Evolutionary conservation across 2,113 vertebrate genomes (phyloP).

Genomic region (Orthochromis malagaraziensis): DNA sequence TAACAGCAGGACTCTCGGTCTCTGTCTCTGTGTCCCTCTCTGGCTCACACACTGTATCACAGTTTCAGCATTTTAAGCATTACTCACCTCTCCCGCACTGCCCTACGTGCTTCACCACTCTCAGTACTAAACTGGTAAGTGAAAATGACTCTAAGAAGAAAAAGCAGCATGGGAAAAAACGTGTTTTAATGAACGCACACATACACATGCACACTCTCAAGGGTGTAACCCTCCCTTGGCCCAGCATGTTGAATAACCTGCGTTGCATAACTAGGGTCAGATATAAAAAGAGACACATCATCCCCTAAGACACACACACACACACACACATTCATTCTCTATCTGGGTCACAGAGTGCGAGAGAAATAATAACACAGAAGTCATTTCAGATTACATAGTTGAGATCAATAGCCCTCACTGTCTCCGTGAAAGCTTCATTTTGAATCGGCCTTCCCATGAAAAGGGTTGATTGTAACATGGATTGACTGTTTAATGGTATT

Average conservation of each 20-base stretch:
- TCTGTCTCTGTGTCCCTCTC: not conserved
- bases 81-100: conserved; percentile 28
- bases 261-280: conserved; percentile 56
- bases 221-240: conserved; percentile 3
- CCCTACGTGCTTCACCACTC: conserved; percentile 5
- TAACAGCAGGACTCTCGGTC: not conserved
- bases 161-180: not conserved
- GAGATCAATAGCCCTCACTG: conserved; percentile 52
- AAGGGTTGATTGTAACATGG: conserved; percentile 24
- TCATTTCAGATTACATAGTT: conserved; percentile 44
- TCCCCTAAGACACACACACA: conserved; percentile 31
- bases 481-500: conserved; percentile 25
- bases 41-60: not conserved
- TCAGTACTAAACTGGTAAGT: not conserved
- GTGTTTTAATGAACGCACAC: not conserved
- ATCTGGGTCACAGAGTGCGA: conserved; percentile 49
- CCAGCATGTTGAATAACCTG: conserved; percentile 57
- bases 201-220: not conserved
- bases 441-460: conserved; percentile 10
- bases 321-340: not conserved
- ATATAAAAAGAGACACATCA: conserved; percentile 49
- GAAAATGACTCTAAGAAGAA: not conserved
- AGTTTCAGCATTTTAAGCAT: conserved; percentile 26
- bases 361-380: conserved; percentile 50
- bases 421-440: conserved; percentile 43